Conservation (phyloP, 2,888 invertebrate species). For the Ormyrus nitidulus region DNA sequence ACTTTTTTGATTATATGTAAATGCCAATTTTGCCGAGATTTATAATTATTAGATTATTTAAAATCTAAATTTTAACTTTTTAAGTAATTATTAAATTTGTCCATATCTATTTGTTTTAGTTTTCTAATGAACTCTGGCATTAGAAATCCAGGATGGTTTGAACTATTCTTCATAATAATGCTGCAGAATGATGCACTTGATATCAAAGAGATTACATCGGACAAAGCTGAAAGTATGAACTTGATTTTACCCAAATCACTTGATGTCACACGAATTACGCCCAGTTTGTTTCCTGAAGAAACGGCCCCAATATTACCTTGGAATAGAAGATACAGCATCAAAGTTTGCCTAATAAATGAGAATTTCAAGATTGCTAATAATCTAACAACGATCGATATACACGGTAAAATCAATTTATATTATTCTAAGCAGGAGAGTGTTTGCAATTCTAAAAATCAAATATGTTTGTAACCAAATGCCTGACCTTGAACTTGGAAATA, state of each 20-base stretch:
- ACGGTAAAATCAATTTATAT: conserved; percentile 14
- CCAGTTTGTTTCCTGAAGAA: conserved; percentile 61
- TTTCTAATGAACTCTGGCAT: conserved; percentile 32
- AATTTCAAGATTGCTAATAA: conserved; percentile 28
- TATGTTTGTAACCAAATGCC: too few relatives aligned
- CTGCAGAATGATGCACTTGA: conserved; percentile 76
- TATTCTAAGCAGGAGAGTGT: too few relatives aligned
- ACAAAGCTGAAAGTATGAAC: conserved; percentile 70
- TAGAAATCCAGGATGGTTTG: conserved; percentile 77
- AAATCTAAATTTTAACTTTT: too few relatives aligned
- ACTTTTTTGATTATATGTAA: too few relatives aligned
- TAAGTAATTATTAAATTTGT: background rate
- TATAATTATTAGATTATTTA: too few relatives aligned
- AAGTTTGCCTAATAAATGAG: conserved; percentile 56
- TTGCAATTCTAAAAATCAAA: too few relatives aligned
- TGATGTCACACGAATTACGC: conserved; percentile 58
- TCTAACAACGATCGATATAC: background rate
- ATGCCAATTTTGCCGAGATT: too few relatives aligned
- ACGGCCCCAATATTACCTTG: conserved; percentile 58
- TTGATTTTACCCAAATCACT: conserved; percentile 75
- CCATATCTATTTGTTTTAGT: conserved; percentile 15
- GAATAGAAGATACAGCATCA: conserved; percentile 48
- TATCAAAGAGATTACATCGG: conserved; percentile 69
- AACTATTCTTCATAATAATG: conserved; percentile 77
- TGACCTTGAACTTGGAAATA: too few relatives aligned